Percentiles rank a stretch among this genome's conserved stretches.
These are phyloP conservation scores for Zonotrichia leucophrys DNA, from an alignment of 2,113 vertebrate species.

Conservation along the genomic window DNA sequence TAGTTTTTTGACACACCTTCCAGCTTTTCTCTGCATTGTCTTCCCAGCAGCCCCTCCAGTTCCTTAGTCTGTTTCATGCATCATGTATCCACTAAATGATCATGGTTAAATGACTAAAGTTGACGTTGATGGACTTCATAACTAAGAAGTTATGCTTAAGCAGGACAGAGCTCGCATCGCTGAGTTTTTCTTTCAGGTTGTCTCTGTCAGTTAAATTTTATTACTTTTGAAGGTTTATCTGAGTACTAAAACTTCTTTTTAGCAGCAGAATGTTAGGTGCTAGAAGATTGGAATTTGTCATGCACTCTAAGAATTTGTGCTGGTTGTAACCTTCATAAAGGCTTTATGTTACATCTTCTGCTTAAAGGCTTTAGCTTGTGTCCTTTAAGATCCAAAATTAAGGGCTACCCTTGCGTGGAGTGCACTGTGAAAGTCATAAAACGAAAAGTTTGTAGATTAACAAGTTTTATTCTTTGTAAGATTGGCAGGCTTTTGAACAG, in stretches of 20 bases:
- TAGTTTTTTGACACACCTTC: background rate
- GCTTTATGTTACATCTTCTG: background rate
- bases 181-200: constrained; percentile 28
- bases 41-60: background rate
- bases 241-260: background rate
- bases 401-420: background rate
- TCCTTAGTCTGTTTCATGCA: background rate
- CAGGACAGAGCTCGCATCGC: background rate
- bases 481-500: background rate
- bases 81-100: background rate
- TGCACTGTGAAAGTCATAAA: background rate
- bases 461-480: background rate
- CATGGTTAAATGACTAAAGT: background rate
- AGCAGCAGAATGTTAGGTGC: background rate
- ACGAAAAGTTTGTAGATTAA: background rate
- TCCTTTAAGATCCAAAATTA: background rate
- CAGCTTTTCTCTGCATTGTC: background rate
- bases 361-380: background rate
- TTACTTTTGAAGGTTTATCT: constrained; percentile 14
- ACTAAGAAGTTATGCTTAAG: constrained; percentile 26
- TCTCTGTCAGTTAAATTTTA: constrained; percentile 11
- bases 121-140: constrained; percentile 44
- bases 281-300: background rate
- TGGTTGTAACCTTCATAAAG: background rate
- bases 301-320: background rate